A percentile compares a stretch with the other conserved stretches of the same genome.
Conservation (phyloP, 2,113 vertebrate species). For the Lepus americanus region DNA sequence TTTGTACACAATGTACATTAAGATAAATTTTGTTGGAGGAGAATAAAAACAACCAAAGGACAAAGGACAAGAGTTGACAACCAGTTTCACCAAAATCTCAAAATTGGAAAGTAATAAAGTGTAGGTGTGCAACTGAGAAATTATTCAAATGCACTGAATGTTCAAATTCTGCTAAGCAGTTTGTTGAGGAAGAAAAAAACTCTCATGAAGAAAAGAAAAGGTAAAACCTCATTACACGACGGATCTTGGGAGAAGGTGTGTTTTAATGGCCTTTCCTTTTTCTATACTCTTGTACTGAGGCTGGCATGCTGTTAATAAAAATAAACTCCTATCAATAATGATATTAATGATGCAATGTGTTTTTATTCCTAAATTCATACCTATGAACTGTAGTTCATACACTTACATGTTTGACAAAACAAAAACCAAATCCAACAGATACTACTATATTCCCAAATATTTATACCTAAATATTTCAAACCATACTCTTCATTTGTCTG, state of each 20-base stretch:
- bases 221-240: conserved; percentile 27
- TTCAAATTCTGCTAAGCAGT: conserved; percentile 49
- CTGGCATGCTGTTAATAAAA: conserved; percentile 47
- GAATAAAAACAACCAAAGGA: neutral
- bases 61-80: neutral
- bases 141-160: neutral
- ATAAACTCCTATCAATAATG: conserved; percentile 33
- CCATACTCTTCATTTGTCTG: conserved; percentile 77
- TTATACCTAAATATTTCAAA: conserved; percentile 77
- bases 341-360: neutral
- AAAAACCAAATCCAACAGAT: conserved; percentile 49
- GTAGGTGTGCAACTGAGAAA: neutral
- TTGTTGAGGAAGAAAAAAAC: conserved; percentile 3
- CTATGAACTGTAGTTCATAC: conserved; percentile 51
- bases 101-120: conserved; percentile 9
- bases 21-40: neutral
- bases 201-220: conserved; percentile 15
- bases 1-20: neutral
- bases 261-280: conserved; percentile 45
- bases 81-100: conserved; percentile 14
- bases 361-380: conserved; percentile 49
- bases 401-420: conserved; percentile 68
- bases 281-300: neutral
- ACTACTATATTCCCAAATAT: conserved; percentile 79
- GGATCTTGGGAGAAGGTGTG: neutral